Evolutionary conservation across 2,888 invertebrate genomes (phyloP).

Genomic region (Masnerella sp.): DNA sequence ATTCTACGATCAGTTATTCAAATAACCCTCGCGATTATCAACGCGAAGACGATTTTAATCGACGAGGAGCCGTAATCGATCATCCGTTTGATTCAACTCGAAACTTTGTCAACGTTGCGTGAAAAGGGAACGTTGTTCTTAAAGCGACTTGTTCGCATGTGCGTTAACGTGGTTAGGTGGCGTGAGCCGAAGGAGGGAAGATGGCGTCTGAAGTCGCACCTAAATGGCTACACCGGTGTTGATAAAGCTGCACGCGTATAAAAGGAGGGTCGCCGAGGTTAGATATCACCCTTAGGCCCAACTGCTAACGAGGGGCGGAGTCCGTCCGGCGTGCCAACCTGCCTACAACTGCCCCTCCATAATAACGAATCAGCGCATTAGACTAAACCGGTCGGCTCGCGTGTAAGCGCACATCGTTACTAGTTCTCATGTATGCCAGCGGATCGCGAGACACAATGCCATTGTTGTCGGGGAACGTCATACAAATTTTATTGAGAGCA

Average conservation of each 20-base stretch:
- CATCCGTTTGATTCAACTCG: conserved; percentile 10
- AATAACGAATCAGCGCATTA: conserved; percentile 52
- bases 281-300: conserved; percentile 74
- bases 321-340: conserved; percentile 61
- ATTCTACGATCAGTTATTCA: too few relatives aligned
- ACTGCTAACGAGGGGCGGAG: conserved; percentile 76
- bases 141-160: conserved; percentile 41
- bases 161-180: conserved; percentile 42
- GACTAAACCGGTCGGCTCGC: conserved; percentile 53
- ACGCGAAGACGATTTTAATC: too few relatives aligned
- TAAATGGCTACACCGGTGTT: conserved; percentile 58
- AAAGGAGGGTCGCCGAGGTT: conserved; percentile 67
- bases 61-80: too few relatives aligned
- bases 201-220: conserved; percentile 49
- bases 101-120: conserved; percentile 38
- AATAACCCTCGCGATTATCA: too few relatives aligned
- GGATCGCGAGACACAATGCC: conserved; percentile 14
- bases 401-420: conserved; percentile 46
- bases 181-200: conserved; percentile 32
- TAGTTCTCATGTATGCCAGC: conserved; percentile 28
- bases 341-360: conserved; percentile 61
- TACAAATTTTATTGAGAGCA: conserved; percentile 51
- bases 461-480: conserved; percentile 39
- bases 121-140: conserved; percentile 36
- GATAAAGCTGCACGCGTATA: conserved; percentile 58